A percentile compares a stretch with the other conserved stretches of the same genome.
phyloP scores from a whole-genome alignment of 2,888 invertebrate genomes.

The Sericinus montela region DNA sequence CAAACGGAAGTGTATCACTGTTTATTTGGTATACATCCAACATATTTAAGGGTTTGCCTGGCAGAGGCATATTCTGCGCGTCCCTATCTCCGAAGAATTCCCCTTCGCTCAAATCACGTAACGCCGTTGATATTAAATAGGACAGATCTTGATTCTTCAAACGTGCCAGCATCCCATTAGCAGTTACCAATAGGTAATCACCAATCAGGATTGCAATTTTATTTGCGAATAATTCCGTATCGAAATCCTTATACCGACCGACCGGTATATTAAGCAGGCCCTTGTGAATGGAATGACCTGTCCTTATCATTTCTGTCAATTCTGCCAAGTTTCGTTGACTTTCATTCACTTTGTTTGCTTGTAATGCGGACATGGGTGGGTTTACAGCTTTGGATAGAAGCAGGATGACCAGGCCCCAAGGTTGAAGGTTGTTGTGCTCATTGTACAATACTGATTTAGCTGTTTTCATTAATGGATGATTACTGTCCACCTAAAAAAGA shows the following conservation, averaged over 20 bases:
- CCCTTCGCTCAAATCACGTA: conserved; percentile 89
- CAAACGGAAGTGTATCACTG: conserved; percentile 57
- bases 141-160: conserved; percentile 85
- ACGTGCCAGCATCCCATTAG: conserved; percentile 88
- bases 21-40: conserved; percentile 46
- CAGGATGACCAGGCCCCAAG: conserved; percentile 90
- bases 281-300: conserved; percentile 89
- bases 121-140: conserved; percentile 88
- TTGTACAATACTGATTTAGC: conserved; percentile 90
- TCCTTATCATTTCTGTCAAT: conserved; percentile 93
- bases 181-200: conserved; percentile 90
- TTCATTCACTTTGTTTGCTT: conserved; percentile 77
- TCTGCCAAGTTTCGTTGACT: conserved; percentile 77
- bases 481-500: conserved; percentile 86
- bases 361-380: conserved; percentile 77
- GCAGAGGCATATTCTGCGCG: conserved; percentile 85
- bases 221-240: conserved; percentile 90
- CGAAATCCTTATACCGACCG: conserved; percentile 73
- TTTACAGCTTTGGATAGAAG: conserved; percentile 86
- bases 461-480: conserved; percentile 91
- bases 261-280: conserved; percentile 68
- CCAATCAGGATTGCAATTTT: conserved; percentile 93
- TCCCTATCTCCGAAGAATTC: conserved; percentile 89
- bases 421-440: conserved; percentile 90
- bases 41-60: conserved; percentile 74